Evolutionary conservation across 2,888 invertebrate species (phyloP).

Genomic region (Phyllotreta cruciferae): DNA sequence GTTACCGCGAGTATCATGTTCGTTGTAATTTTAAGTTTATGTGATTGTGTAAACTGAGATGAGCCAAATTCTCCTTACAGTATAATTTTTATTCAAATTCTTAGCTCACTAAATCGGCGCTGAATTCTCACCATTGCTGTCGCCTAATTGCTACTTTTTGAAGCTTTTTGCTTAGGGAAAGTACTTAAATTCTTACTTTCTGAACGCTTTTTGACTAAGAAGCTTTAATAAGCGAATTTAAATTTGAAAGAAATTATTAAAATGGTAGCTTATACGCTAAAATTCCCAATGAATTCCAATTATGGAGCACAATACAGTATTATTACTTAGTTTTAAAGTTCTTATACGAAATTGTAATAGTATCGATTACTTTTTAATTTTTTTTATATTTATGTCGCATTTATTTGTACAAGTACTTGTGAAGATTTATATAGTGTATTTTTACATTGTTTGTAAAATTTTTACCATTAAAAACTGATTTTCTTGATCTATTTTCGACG

Average conservation of each 20-base stretch:
- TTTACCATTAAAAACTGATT: not conserved
- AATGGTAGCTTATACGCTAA: not conserved
- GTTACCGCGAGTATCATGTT: slow-evolving; percentile 23
- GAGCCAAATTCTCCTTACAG: too few species aligned
- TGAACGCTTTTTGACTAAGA: too few species aligned
- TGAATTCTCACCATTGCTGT: too few species aligned
- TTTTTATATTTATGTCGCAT: not conserved
- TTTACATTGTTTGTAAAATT: slow-evolving; percentile 2
- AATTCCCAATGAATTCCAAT: not conserved
- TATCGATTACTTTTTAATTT: not conserved
- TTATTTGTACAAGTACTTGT: slow-evolving; percentile 3
- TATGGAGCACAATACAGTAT: slow-evolving; percentile 14
- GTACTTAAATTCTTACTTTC: too few species aligned
- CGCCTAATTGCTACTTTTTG: too few species aligned
- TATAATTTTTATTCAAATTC: too few species aligned
- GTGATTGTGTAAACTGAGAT: slow-evolving; percentile 15
- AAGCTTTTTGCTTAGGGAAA: too few species aligned
- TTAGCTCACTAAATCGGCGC: too few species aligned
- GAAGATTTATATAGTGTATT: not conserved
- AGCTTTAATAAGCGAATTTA: too few species aligned
- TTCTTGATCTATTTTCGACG: slow-evolving; percentile 7
- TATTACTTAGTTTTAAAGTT: slow-evolving; percentile 14
- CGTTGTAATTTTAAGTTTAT: slow-evolving; percentile 12
- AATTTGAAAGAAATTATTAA: not conserved
- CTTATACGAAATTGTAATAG: not conserved